Conservation (phyloP, 2,888 invertebrate genomes). For the Schizaphis graminum region DNA sequence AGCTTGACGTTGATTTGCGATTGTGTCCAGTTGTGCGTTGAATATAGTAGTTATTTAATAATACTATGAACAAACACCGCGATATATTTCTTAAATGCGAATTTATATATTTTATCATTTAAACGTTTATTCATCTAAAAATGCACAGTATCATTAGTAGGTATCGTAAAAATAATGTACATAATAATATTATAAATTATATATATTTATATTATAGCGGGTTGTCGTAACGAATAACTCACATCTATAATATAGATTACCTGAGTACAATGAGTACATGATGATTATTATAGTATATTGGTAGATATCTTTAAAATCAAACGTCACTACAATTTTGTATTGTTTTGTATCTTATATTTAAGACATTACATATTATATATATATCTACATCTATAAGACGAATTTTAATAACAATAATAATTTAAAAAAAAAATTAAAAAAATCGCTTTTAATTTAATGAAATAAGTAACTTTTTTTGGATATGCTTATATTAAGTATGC, state of each 20-base stretch:
- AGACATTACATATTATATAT: neutral
- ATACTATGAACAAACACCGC: neutral
- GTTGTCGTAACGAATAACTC: neutral
- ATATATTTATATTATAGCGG: neutral
- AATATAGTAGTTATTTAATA: neutral
- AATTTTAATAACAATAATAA: neutral
- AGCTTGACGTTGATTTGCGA: conserved; percentile 21
- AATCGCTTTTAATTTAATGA: neutral
- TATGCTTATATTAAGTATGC: neutral
- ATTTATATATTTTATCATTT: neutral
- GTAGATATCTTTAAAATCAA: neutral
- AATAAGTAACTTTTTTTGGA: neutral
- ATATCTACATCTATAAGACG: neutral
- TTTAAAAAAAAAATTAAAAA: neutral
- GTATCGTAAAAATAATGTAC: conserved; percentile 7
- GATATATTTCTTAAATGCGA: neutral
- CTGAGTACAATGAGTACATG: neutral
- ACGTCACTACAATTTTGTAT: neutral
- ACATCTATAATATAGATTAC: neutral
- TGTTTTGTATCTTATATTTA: neutral
- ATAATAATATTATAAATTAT: neutral
- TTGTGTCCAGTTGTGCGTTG: neutral
- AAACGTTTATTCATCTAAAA: conserved; percentile 7
- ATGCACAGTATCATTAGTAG: neutral
- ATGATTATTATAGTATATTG: neutral